Evolutionary conservation across 2,113 vertebrate genomes (phyloP).

Genomic region (Tachycineta bicolor): DNA sequence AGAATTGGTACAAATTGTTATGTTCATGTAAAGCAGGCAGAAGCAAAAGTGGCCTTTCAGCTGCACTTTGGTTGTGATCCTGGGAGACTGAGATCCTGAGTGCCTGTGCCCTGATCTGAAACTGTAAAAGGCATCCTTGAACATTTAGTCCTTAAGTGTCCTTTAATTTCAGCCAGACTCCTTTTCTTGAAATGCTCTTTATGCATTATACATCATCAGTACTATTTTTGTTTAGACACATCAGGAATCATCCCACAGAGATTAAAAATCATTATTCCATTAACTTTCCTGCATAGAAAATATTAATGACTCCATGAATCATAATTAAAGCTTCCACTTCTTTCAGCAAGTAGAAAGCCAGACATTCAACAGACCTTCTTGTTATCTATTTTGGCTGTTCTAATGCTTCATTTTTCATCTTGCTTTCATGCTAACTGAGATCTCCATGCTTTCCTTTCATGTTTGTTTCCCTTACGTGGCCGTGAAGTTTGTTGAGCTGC

Average conservation of each 20-base stretch:
- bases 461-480: background rate
- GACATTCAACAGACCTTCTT: constrained; percentile 41
- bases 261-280: constrained; percentile 80
- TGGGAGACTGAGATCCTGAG: background rate
- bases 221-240: constrained; percentile 67
- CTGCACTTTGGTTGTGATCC: background rate
- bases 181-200: constrained; percentile 19
- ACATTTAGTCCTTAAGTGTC: constrained; percentile 4
- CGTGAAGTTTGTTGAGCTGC: background rate
- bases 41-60: background rate
- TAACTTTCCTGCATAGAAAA: constrained; percentile 66
- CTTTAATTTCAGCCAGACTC: background rate
- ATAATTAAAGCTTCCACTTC: constrained; percentile 70
- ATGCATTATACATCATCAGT: constrained; percentile 51
- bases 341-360: constrained; percentile 59
- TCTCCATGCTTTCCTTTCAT: background rate
- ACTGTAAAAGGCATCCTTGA: background rate
- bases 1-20: background rate
- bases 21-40: background rate
- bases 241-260: constrained; percentile 60
- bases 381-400: constrained; percentile 32
- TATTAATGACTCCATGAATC: constrained; percentile 74
- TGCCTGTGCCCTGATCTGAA: background rate
- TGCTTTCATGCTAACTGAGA: constrained; percentile 7
- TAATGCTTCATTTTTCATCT: constrained; percentile 61